Conservation (phyloP, 2,113 vertebrate species). For the Strix aluco region DNA sequence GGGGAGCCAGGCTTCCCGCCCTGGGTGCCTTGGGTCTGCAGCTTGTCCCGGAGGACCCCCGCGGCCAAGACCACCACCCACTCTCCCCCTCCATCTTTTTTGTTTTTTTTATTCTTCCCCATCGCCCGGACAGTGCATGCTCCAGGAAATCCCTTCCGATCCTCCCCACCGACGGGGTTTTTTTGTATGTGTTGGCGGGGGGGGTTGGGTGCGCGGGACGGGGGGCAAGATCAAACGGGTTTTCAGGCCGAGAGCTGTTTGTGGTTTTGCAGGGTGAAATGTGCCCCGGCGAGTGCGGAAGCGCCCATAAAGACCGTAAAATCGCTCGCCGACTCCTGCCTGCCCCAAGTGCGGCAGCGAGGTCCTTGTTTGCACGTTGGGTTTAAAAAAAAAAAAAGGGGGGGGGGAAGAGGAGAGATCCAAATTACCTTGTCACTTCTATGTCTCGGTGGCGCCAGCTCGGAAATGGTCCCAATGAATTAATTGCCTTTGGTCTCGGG, state of each 20-base stretch:
- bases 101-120: not conserved
- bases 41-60: not conserved
- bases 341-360: conserved; percentile 17
- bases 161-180: not conserved
- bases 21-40: conserved; percentile 4
- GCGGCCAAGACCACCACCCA: not conserved
- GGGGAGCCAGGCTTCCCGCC: conserved; percentile 36
- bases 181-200: not conserved
- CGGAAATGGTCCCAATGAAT: conserved; percentile 79
- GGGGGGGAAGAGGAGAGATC: not conserved
- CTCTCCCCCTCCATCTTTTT: not conserved
- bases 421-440: conserved; percentile 81
- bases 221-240: conserved; percentile 69
- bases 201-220: not conserved
- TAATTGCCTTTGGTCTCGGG: conserved; percentile 78
- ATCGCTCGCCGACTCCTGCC: conserved; percentile 16
- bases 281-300: conserved; percentile 59
- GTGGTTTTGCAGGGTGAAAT: conserved; percentile 66
- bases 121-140: not conserved
- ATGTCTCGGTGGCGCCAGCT: conserved; percentile 79
- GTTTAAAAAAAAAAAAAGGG: not conserved
- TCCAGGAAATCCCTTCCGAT: conserved; percentile 3
- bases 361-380: conserved; percentile 67
- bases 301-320: conserved; percentile 72
- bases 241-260: conserved; percentile 43